phyloP scores from a whole-genome alignment of 2,797 vertebrate genomes.

The Myotis pilosus region DNA sequence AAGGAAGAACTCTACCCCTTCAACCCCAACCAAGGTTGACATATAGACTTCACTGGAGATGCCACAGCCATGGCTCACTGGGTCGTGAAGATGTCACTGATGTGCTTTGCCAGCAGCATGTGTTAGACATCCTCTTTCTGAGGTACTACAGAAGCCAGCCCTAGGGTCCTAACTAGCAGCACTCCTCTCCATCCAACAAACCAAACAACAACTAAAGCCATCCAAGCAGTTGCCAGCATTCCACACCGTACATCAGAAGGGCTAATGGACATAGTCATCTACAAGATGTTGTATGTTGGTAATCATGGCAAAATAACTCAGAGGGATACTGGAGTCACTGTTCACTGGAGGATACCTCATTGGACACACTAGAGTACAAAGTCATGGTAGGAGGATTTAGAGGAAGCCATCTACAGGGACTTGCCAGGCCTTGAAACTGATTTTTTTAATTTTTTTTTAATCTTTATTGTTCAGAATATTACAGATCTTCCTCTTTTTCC shows the following conservation, averaged over 20 bases:
- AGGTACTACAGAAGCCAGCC: neutral
- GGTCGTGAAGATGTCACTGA: neutral
- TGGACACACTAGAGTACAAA: neutral
- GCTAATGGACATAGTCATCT: neutral
- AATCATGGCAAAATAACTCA: neutral
- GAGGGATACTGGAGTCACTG: neutral
- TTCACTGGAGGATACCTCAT: neutral
- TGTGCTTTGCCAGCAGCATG: neutral
- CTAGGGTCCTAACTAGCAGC: neutral
- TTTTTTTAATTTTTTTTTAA: too few relatives aligned
- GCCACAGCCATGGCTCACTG: neutral
- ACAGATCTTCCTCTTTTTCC: too few relatives aligned
- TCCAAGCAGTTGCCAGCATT: too few relatives aligned
- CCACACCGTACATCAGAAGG: neutral
- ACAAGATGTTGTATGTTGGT: neutral
- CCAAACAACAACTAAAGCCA: too few relatives aligned
- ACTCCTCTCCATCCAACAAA: neutral
- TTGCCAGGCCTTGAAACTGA: neutral
- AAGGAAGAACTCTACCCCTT: neutral
- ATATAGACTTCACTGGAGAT: neutral
- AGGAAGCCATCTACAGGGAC: neutral
- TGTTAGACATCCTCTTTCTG: neutral
- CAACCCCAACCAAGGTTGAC: accelerated
- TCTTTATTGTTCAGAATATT: too few relatives aligned
- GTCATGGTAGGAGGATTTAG: neutral